These are phyloP conservation scores for Holothuria glaberrima DNA, from an alignment of 35 echinoderm and acorn worm species.

Conservation along the genomic window DNA sequence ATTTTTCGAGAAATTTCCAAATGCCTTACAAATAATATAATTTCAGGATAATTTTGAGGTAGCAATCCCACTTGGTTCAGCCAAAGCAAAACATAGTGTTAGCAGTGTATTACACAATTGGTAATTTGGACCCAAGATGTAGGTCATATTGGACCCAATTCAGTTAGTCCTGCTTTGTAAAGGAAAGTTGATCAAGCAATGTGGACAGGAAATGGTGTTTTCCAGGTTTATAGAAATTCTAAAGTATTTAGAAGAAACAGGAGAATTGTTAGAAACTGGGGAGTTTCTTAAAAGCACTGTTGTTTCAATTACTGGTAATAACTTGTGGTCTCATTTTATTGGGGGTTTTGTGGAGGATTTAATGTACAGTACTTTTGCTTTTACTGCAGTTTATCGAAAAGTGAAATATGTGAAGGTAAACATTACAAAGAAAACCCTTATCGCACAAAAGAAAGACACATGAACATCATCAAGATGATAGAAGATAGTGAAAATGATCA, in stretches of 20 bases:
- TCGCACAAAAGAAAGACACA: constrained; percentile 42
- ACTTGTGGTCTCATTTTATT: constrained; percentile 71
- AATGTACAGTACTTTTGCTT: constrained; percentile 46
- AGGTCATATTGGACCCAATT: constrained; percentile 63
- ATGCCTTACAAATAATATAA: constrained; percentile 41
- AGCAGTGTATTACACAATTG: constrained; percentile 56
- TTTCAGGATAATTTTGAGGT: constrained; percentile 70
- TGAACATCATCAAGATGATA: too few relatives aligned
- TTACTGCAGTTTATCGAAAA: constrained; percentile 28
- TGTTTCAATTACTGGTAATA: constrained; percentile 65
- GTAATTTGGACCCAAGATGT: constrained; percentile 35
- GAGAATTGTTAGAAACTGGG: not conserved
- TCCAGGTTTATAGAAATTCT: constrained; percentile 25
- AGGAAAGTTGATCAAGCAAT: constrained; percentile 44
- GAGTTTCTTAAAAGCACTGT: constrained; percentile 29
- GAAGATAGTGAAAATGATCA: too few relatives aligned
- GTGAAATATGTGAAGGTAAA: constrained; percentile 42
- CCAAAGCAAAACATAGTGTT: constrained; percentile 62
- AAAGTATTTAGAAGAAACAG: constrained; percentile 40
- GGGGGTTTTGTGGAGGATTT: constrained; percentile 72
- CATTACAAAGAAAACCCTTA: constrained; percentile 25
- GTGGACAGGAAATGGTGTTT: constrained; percentile 48
- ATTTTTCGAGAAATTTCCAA: constrained; percentile 45
- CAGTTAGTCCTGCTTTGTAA: constrained; percentile 69
- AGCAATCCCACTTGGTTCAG: constrained; percentile 54